phyloP scores from a whole-genome alignment of 2,113 vertebrate genomes.

The Arenaria interpres region DNA sequence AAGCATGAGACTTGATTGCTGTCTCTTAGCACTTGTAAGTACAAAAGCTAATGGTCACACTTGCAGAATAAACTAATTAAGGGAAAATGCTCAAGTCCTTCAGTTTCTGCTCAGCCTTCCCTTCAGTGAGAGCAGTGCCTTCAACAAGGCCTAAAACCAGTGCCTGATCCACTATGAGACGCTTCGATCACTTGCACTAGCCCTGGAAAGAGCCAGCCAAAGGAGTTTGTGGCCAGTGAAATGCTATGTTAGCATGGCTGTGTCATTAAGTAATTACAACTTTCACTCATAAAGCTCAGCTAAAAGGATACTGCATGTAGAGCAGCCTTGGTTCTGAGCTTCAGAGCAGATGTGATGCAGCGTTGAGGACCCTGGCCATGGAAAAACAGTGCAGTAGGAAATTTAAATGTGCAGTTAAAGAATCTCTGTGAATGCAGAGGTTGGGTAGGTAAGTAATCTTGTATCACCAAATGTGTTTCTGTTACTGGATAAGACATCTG shows the following conservation, averaged over 20 bases:
- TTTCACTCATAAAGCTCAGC: not conserved
- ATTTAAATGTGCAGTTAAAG: not conserved
- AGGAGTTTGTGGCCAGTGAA: not conserved
- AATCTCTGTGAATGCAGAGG: not conserved
- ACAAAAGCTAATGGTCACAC: conserved; percentile 68
- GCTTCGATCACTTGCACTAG: not conserved
- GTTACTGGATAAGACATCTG: not conserved
- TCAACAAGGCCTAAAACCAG: not conserved
- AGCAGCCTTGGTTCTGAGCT: not conserved
- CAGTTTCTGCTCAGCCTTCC: not conserved
- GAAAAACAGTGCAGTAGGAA: not conserved
- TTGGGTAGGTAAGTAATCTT: not conserved
- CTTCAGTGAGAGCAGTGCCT: not conserved
- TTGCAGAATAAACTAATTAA: conserved; percentile 70
- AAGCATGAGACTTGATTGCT: conserved; percentile 40
- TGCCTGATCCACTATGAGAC: not conserved
- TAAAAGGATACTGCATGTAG: not conserved
- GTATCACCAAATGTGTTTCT: not conserved
- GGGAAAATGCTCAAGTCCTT: conserved; percentile 12
- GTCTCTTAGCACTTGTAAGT: conserved; percentile 58
- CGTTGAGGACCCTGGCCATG: not conserved
- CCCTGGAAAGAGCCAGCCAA: not conserved
- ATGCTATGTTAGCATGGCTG: too few species aligned
- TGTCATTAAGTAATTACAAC: not conserved
- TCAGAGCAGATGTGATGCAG: not conserved